phyloP scores from a whole-genome alignment of 2,113 vertebrate genomes.

The Ardeotis arabs region DNA sequence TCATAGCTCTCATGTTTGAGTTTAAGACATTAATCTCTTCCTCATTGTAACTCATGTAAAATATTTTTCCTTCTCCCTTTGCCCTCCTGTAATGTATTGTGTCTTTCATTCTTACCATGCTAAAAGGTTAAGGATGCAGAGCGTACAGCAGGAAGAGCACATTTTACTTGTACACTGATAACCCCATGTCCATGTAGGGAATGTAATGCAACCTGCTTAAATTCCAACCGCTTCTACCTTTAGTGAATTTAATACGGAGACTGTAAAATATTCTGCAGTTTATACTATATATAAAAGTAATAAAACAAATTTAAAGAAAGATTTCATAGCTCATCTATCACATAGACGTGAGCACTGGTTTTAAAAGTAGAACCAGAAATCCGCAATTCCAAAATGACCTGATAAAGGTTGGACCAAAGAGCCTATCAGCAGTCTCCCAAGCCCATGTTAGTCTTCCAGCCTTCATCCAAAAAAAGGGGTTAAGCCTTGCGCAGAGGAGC shows the following conservation, averaged over 20 bases:
- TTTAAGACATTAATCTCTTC: neutral
- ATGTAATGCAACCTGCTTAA: neutral
- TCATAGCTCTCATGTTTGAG: neutral
- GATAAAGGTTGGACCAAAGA: neutral
- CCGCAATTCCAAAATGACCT: neutral
- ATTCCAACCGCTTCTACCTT: neutral
- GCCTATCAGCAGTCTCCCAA: neutral
- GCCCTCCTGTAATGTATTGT: neutral
- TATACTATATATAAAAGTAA: neutral
- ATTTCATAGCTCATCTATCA: neutral
- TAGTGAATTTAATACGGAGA: neutral
- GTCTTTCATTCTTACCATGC: neutral
- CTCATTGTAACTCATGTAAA: neutral
- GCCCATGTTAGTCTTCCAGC: neutral
- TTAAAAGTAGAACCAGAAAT: neutral
- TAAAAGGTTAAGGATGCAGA: neutral
- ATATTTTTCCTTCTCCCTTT: neutral
- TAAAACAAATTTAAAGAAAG: neutral
- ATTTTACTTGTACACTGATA: neutral
- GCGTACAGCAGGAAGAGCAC: neutral
- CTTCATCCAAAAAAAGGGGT: neutral
- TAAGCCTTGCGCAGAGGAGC: neutral
- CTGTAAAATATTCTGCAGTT: neutral
- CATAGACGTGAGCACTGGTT: neutral
- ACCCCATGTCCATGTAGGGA: neutral